Conservation (phyloP, 2,888 invertebrate species). For the Melanostoma scalare region DNA sequence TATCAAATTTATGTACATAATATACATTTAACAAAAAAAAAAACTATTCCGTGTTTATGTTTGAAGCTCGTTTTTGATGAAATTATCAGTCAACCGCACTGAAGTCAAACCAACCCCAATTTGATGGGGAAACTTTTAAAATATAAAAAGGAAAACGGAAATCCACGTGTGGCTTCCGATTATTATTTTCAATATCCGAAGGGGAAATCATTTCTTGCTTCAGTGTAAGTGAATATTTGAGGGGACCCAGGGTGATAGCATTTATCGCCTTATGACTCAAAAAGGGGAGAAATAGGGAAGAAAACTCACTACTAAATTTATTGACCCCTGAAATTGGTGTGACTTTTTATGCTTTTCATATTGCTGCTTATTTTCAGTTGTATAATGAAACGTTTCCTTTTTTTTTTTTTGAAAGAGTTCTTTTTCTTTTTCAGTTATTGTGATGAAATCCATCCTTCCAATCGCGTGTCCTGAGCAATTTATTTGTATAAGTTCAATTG, state of each 20-base stretch:
- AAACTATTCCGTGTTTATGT: too few relatives aligned
- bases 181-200: slow-evolving; percentile 74
- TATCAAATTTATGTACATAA: too few relatives aligned
- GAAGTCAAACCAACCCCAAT: neutral
- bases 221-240: slow-evolving; percentile 45
- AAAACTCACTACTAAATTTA: slow-evolving; percentile 39
- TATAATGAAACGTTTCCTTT: slow-evolving; percentile 37
- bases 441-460: slow-evolving; percentile 52
- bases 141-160: slow-evolving; percentile 58
- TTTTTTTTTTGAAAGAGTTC: slow-evolving; percentile 45
- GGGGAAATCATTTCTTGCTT: slow-evolving; percentile 64
- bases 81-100: slow-evolving; percentile 22
- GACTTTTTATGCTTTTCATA: slow-evolving; percentile 58
- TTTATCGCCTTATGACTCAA: slow-evolving; percentile 45
- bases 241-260: slow-evolving; percentile 11
- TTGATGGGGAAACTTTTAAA: slow-evolving; percentile 43
- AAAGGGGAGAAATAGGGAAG: slow-evolving; percentile 7
- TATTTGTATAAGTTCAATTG: slow-evolving; percentile 22
- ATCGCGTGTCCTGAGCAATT: slow-evolving; percentile 50
- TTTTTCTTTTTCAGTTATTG: slow-evolving; percentile 20
- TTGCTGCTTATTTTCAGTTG: slow-evolving; percentile 34
- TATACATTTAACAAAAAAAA: too few relatives aligned
- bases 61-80: neutral
- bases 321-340: slow-evolving; percentile 69
- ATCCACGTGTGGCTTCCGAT: slow-evolving; percentile 74